phyloP scores from a whole-genome alignment of 2,888 invertebrate genomes.

The Schrankia costaestrigalis region DNA sequence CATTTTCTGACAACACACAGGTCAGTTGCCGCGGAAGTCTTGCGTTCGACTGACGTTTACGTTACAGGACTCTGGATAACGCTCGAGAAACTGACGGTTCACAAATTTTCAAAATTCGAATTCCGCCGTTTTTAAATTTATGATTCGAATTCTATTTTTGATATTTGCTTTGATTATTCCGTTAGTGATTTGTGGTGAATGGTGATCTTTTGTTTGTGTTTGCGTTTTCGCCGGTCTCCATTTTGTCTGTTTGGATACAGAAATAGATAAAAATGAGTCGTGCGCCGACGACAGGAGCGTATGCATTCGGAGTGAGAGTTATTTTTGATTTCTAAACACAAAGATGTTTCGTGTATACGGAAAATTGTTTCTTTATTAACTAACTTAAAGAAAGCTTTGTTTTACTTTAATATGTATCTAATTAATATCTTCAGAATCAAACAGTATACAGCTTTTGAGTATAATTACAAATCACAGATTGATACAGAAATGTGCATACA shows the following conservation, averaged over 20 bases:
- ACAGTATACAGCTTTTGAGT: too few relatives aligned
- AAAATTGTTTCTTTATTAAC: too few relatives aligned
- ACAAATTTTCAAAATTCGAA: conserved; percentile 13
- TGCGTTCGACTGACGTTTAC: conserved; percentile 62
- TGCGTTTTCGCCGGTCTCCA: conserved; percentile 11
- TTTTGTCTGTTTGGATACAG: conserved; percentile 3
- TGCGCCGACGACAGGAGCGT: too few relatives aligned
- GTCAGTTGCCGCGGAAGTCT: conserved; percentile 59
- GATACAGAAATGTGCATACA: too few relatives aligned
- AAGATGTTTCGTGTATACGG: neutral
- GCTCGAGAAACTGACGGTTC: conserved; percentile 55
- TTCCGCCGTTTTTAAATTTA: too few relatives aligned
- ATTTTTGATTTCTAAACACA: conserved; percentile 2
- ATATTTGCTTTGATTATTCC: conserved; percentile 13
- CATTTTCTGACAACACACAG: conserved; percentile 55
- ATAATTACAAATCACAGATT: too few relatives aligned
- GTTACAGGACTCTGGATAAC: conserved; percentile 59
- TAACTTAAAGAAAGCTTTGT: too few relatives aligned
- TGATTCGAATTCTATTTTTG: conserved; percentile 14
- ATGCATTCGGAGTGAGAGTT: too few relatives aligned
- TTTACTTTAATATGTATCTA: too few relatives aligned
- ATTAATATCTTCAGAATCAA: too few relatives aligned
- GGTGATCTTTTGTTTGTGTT: conserved; percentile 15
- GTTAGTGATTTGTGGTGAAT: conserved; percentile 13
- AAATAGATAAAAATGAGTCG: conserved; percentile 4